Conservation (phyloP, 35 echinoderm and acorn worm species). For the Acanthaster planci region DNA sequence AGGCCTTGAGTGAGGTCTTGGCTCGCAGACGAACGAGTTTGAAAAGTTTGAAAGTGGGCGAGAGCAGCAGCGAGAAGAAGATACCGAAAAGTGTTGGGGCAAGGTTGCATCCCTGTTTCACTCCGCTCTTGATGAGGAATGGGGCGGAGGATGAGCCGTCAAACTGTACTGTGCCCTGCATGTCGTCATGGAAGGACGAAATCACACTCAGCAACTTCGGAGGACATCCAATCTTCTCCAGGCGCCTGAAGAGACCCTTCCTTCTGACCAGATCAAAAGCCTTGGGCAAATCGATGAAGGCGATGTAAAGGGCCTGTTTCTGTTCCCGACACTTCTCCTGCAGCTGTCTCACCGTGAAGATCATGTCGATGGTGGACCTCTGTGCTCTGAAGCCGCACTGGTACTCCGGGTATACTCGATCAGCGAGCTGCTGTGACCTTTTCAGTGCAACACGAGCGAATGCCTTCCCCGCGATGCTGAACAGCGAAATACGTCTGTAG, state of each 20-base stretch:
- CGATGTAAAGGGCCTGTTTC: conserved; percentile 33
- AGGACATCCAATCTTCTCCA: conserved; percentile 47
- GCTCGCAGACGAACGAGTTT: conserved; percentile 18
- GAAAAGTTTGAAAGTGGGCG: conserved; percentile 41
- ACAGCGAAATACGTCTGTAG: conserved; percentile 39
- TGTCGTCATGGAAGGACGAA: conserved; percentile 7
- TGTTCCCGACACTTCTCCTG: conserved; percentile 64
- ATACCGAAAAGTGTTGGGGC: conserved; percentile 65
- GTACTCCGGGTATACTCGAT: conserved; percentile 59
- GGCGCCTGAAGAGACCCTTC: conserved; percentile 36
- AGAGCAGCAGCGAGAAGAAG: conserved; percentile 63
- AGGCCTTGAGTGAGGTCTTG: conserved; percentile 17
- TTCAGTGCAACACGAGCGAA: conserved; percentile 31
- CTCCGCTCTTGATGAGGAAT: conserved; percentile 38
- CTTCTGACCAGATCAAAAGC: conserved; percentile 53
- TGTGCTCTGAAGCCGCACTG: conserved; percentile 57
- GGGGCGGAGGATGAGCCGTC: conserved; percentile 7
- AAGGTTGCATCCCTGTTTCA: conserved; percentile 71
- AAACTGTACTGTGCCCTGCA: conserved; percentile 1
- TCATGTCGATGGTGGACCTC: conserved; percentile 59
- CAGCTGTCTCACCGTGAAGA: conserved; percentile 56
- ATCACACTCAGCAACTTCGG: conserved; percentile 12
- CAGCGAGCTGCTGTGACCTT: conserved; percentile 40
- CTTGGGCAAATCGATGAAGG: conserved; percentile 75
- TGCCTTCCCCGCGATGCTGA: conserved; percentile 44